These are phyloP conservation scores for Syrista parreyssii DNA, from an alignment of 2,888 invertebrate genomes.

Conservation along the genomic window DNA sequence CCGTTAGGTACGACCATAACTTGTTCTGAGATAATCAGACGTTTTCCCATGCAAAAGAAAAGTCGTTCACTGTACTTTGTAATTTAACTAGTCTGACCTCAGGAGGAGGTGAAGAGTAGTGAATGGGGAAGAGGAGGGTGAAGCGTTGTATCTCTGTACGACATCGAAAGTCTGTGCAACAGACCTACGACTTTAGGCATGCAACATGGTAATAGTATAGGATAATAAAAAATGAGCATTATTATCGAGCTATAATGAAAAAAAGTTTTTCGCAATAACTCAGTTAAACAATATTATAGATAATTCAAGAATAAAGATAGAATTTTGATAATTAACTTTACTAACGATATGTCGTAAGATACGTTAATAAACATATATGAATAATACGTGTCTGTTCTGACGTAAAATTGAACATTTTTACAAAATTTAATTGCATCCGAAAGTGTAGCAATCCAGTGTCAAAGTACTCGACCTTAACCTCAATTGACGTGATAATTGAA, in stretches of 20 bases:
- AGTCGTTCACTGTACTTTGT: not conserved
- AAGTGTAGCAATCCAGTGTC: constrained; percentile 15
- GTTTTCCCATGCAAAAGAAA: not conserved
- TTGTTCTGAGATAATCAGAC: not conserved
- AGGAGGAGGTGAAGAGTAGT: not conserved
- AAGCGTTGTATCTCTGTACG: not conserved
- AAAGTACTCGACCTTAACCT: constrained; percentile 40
- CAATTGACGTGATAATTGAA: constrained; percentile 32
- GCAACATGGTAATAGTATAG: not conserved
- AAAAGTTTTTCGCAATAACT: not conserved
- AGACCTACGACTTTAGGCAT: not conserved
- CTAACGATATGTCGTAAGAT: not conserved
- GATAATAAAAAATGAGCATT: not conserved
- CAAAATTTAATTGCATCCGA: not conserved
- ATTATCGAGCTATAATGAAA: not conserved
- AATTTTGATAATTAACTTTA: not conserved
- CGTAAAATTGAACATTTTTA: not conserved
- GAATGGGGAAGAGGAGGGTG: accelerated
- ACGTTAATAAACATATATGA: not conserved
- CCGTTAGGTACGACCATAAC: not conserved
- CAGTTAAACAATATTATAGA: not conserved
- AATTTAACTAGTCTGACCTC: not conserved
- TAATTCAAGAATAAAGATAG: not conserved
- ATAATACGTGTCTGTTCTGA: not conserved
- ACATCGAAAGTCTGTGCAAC: not conserved